Base-by-base conservation (phyloP, 1,140 invertebrate species). In the Anagrus nilaparvatae region DNA sequence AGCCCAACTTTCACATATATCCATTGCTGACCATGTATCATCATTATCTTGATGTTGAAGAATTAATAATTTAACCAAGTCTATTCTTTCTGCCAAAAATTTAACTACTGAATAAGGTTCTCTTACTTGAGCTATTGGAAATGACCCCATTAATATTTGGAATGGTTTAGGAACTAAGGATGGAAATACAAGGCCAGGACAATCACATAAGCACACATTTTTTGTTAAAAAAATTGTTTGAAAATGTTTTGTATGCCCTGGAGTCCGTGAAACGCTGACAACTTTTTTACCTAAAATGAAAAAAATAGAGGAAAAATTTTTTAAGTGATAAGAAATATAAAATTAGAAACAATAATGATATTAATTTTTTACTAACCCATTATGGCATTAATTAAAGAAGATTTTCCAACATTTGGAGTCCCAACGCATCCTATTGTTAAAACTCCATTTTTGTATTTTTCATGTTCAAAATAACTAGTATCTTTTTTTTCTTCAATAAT, bases 181-280 rank as follows among this genome's bases (percentile, higher is more conserved):
- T 4, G 93, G 94, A 65, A 97, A 97, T 2, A 97, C 90, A 14
- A 97, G 68, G 16, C 93, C 94, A 2, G 94, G 93, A 69, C 91
- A 96, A 64, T 97, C 94, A 60, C 91, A 96, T 0, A 97, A 68
- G 39, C 82, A 77, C 1, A 97, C 88, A 53, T 79, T 82, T 13
- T 74, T 72, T 1, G 91, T 95, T 1, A 97, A 65, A 60, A 81
- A 94, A 54, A 97, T 96, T 0, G 94, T 97, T 67, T 97, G 94
- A 56, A 97, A 97, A 68, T 97, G 90, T 66, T 97, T 97, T 0
- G 94, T 97, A 58, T 97, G 93, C 2, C 93, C 93, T 1, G 93
- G 93, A 2, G 93, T 97, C 51, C 75, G 76, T 1, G 91, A 96
- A 14, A 97, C 91, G 61, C 89, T 95, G 1, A 97, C 92, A 27